Conservation (phyloP, 2,113 vertebrate genomes). For the Colossoma macropomum region DNA sequence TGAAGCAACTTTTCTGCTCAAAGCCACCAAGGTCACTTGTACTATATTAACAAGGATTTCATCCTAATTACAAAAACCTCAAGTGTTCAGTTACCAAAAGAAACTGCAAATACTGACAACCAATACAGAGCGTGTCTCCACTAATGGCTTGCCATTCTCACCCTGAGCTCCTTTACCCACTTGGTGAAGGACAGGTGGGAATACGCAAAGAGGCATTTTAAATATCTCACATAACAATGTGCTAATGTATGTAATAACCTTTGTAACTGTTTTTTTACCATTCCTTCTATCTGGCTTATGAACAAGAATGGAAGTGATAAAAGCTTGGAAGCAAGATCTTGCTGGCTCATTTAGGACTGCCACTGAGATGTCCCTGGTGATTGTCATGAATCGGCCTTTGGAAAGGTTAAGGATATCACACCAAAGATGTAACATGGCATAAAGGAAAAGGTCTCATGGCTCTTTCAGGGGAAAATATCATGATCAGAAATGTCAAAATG, state of each 20-base stretch:
- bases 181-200: neutral
- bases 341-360: conserved; percentile 2
- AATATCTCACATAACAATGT: neutral
- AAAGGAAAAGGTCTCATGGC: conserved; percentile 23
- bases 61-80: conserved; percentile 28
- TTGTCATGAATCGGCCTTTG: conserved; percentile 21
- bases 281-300: neutral
- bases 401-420: conserved; percentile 17
- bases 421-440: neutral
- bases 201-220: neutral
- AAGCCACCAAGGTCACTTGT: conserved; percentile 45
- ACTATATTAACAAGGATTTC: conserved; percentile 49
- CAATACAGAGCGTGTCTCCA: conserved; percentile 7
- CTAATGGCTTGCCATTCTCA: conserved; percentile 26
- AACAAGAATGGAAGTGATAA: neutral
- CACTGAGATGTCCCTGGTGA: conserved; percentile 16
- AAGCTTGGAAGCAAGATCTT: conserved; percentile 9
- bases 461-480: conserved; percentile 29
- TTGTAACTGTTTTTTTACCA: neutral
- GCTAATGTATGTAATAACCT: conserved; percentile 32
- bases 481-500: conserved; percentile 45
- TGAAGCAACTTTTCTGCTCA: conserved; percentile 27
- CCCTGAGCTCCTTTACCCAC: neutral
- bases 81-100: conserved; percentile 43
- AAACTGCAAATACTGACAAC: conserved; percentile 33